These are phyloP conservation scores for Dusona sp. DNA, from an alignment of 2,888 invertebrate genomes.

Conservation along the genomic window DNA sequence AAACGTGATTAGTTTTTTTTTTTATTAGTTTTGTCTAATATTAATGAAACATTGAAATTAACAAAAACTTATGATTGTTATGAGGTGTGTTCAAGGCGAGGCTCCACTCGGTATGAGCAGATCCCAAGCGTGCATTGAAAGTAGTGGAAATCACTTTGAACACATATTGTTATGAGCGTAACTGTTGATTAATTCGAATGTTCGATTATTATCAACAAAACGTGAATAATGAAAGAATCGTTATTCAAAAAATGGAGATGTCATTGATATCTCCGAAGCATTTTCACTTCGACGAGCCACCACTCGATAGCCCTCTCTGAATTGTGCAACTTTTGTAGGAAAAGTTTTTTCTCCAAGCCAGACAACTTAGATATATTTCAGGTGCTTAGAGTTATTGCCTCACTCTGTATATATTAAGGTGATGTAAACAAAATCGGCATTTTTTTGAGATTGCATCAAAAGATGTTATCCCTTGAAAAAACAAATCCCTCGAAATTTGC, in stretches of 20 bases:
- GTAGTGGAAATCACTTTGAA: neutral
- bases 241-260: neutral
- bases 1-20: neutral
- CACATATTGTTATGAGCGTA: neutral
- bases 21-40: neutral
- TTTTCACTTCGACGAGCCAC: neutral
- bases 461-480: neutral
- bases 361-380: neutral
- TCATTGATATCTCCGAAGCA: slow-evolving; percentile 9
- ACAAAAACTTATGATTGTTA: neutral
- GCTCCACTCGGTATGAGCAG: too few species aligned
- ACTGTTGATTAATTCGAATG: neutral
- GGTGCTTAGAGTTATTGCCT: neutral
- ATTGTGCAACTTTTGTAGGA: neutral
- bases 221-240: neutral
- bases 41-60: neutral
- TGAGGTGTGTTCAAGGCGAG: too few species aligned
- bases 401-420: neutral
- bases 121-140: too few species aligned
- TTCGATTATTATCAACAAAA: neutral
- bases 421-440: neutral
- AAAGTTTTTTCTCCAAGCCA: neutral
- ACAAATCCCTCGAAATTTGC: neutral
- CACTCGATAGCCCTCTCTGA: neutral
- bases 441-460: slow-evolving; percentile 3